These are phyloP conservation scores for Corapipo altera DNA, from an alignment of 2,113 vertebrate genomes.

Conservation along the genomic window DNA sequence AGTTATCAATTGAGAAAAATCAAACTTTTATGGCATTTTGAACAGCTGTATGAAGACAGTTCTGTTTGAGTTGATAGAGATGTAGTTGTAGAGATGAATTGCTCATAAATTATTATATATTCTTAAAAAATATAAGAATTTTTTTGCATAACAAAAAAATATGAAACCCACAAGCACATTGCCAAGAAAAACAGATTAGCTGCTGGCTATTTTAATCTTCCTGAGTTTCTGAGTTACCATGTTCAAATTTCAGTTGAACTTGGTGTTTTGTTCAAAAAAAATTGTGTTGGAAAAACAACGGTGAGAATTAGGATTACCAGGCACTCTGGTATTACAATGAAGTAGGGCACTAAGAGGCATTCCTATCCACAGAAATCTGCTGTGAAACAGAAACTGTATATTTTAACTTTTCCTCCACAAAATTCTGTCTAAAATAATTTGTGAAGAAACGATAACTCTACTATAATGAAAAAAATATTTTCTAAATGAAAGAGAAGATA, in stretches of 20 bases:
- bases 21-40: neutral
- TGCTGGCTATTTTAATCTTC: neutral
- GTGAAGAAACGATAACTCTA: neutral
- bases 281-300: neutral
- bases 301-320: neutral
- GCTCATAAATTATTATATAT: neutral
- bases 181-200: neutral
- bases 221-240: neutral
- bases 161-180: neutral
- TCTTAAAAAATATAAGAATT: neutral
- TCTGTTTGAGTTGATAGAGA: neutral
- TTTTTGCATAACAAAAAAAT: neutral
- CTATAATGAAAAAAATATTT: neutral
- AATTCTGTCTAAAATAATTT: neutral
- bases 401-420: neutral
- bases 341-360: neutral
- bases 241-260: neutral
- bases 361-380: neutral
- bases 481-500: neutral
- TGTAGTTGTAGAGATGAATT: neutral
- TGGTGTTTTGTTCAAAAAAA: neutral
- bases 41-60: neutral
- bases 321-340: neutral
- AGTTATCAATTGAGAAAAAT: neutral
- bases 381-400: neutral